Conservation (phyloP, 2,888 invertebrate species). For the Camptogramma bilineatum region DNA sequence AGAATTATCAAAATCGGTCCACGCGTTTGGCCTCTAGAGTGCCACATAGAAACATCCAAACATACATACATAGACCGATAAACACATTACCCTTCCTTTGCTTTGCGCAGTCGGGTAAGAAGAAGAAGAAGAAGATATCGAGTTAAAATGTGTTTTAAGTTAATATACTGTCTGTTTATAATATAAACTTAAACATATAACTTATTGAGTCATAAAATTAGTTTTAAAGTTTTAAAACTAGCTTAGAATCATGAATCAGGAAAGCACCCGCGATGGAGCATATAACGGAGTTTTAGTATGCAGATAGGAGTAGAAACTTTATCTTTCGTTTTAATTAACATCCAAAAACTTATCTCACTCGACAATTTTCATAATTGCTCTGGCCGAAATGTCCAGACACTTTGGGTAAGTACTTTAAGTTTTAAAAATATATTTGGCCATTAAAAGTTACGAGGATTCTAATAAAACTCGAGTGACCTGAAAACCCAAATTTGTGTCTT, state of each 20-base stretch:
- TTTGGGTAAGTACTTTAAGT: slow-evolving; percentile 20
- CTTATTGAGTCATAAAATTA: no score
- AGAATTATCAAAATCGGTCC: no score
- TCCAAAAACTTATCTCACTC: slow-evolving; percentile 51
- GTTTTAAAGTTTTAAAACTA: neutral
- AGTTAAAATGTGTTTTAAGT: no score
- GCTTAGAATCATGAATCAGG: slow-evolving; percentile 13
- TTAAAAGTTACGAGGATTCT: slow-evolving; percentile 25
- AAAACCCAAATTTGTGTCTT: neutral
- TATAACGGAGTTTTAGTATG: slow-evolving; percentile 45
- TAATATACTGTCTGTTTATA: no score
- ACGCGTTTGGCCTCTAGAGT: no score
- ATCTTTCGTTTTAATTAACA: slow-evolving; percentile 51
- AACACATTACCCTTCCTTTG: no score
- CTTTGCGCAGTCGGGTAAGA: no score
- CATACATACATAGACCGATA: no score
- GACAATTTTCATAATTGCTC: slow-evolving; percentile 40
- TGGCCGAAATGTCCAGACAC: slow-evolving; percentile 25
- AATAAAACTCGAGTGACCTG: no score
- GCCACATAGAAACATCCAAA: no score
- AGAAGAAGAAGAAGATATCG: no score
- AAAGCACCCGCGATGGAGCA: neutral
- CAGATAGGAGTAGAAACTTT: slow-evolving; percentile 48
- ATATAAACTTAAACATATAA: no score
- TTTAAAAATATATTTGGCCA: slow-evolving; percentile 30